A percentile compares a stretch with the other conserved stretches of the same genome.
Conservation (phyloP, 35 echinoderm and acorn worm species). For the Lytechinus pictus region DNA sequence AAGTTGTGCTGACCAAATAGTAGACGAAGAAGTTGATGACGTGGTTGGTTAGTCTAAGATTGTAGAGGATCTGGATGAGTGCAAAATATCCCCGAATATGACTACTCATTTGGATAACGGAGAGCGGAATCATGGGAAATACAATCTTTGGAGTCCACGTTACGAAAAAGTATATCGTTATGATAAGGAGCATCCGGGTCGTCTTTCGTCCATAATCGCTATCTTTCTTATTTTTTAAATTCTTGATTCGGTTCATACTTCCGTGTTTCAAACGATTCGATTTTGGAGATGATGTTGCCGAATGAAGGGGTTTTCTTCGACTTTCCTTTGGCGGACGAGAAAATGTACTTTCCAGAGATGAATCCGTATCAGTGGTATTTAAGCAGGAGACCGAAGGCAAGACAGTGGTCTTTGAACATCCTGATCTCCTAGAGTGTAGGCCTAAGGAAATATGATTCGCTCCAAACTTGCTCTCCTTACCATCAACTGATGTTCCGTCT, state of each 20-base stretch:
- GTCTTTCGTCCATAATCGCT: neutral
- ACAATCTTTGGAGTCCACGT: neutral
- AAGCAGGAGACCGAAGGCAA: no score
- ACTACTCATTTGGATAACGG: neutral
- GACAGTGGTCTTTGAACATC: no score
- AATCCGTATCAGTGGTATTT: no score
- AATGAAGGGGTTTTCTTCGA: no score
- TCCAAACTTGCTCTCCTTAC: no score
- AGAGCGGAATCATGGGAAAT: neutral
- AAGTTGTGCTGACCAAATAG: neutral
- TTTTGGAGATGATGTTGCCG: neutral
- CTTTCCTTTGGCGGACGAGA: no score
- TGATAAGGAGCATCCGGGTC: conserved; percentile 12
- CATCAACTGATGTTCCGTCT: no score
- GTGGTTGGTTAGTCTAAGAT: conserved; percentile 16
- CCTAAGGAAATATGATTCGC: no score
- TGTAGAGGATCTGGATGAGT: neutral
- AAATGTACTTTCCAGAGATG: no score
- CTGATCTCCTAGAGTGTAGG: no score
- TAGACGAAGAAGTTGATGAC: conserved; percentile 26
- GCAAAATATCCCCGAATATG: neutral
- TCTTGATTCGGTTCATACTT: no score
- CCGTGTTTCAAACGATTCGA: neutral
- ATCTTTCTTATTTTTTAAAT: neutral
- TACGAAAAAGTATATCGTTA: neutral